Evolutionary conservation across 1,140 invertebrate species (phyloP), one percentile per base, ranked within the genome.

Genomic region (Drosophila sechellia): DNA sequence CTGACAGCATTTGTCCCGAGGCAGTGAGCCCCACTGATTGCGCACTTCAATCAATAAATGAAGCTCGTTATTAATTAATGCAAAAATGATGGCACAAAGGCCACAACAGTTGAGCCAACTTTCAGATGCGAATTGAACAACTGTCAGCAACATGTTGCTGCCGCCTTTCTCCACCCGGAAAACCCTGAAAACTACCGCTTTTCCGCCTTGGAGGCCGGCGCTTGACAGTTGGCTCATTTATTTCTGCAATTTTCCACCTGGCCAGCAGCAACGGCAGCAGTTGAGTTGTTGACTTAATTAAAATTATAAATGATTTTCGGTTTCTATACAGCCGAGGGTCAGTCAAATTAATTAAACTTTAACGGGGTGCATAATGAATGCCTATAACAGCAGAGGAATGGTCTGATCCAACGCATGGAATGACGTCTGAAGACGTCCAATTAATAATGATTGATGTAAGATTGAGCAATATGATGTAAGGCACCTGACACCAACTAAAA

Each of bases 301-400:
- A 89, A 89, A 87, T 89, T 89, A 89, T 83, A 89, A 87, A 87
- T 87, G 76, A 83, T 72, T 87, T 84, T 84, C 60, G 79, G 20
- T 22, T 77, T 50, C 72, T 49, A 59, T 60, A 25, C n/a, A 5
- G 35, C 34, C 49, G 13, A 6, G 53, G 66, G 34, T 69, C 66
- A 69, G 15, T 25, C 25, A 69, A 64, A 72, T 63, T 72, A 49
- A 37, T 65, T 25, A 43, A 48, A 31, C 17, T 13, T 45, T 35
- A 46, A 52, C 17, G 25, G 45, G 45, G 35, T 65, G 25, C 35
- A 57, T 57, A 77, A 77, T 77, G 60, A 43, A 77, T 69, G 43
- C 6, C 11, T 10, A 46, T 45, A 40, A 8, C 15, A 25, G 10
- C 4, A 25, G 11, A 22, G 20, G 11, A 35, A 50, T 35, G 48